These are phyloP conservation scores for Paedocypris sp. DNA, from an alignment of 2,113 vertebrate genomes.

Conservation along the genomic window DNA sequence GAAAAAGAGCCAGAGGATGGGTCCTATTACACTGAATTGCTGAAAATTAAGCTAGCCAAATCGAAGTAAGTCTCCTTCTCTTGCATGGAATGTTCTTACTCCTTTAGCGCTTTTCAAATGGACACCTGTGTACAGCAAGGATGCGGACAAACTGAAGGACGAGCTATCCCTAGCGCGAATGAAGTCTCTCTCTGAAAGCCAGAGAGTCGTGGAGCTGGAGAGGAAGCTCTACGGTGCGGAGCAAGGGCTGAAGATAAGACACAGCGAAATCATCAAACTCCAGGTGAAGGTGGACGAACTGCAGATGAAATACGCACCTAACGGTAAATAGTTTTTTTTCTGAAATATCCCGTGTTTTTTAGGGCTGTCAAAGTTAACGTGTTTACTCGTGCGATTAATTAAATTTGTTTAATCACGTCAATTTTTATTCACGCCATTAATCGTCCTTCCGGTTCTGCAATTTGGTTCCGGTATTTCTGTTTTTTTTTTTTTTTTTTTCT, in stretches of 20 bases:
- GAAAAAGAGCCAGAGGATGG: slow-evolving; percentile 52
- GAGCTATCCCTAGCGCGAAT: slow-evolving; percentile 86
- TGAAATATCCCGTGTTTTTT: background rate
- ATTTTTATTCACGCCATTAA: background rate
- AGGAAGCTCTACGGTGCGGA: slow-evolving; percentile 81
- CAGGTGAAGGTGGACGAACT: slow-evolving; percentile 77
- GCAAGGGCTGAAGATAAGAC: slow-evolving; percentile 70
- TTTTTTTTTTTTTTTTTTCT: no score
- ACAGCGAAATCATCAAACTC: slow-evolving; percentile 82
- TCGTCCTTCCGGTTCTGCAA: no score
- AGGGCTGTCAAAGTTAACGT: no score
- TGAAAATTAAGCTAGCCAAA: slow-evolving; percentile 80
- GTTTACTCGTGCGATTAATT: no score
- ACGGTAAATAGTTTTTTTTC: slow-evolving; percentile 56
- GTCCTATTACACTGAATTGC: slow-evolving; percentile 78
- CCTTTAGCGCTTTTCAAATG: background rate
- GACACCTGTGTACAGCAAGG: slow-evolving; percentile 61
- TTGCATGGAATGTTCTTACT: background rate
- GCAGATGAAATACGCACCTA: slow-evolving; percentile 80
- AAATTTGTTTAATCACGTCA: no score
- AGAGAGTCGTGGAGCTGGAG: slow-evolving; percentile 83
- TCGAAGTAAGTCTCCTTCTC: slow-evolving; percentile 64
- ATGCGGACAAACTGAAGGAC: slow-evolving; percentile 67
- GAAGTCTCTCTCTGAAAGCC: slow-evolving; percentile 88
- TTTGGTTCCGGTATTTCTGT: no score